A percentile compares a stretch with the other conserved stretches of the same genome.
Conservation (phyloP, 2,888 invertebrate genomes). For the Rhagium mordax region DNA sequence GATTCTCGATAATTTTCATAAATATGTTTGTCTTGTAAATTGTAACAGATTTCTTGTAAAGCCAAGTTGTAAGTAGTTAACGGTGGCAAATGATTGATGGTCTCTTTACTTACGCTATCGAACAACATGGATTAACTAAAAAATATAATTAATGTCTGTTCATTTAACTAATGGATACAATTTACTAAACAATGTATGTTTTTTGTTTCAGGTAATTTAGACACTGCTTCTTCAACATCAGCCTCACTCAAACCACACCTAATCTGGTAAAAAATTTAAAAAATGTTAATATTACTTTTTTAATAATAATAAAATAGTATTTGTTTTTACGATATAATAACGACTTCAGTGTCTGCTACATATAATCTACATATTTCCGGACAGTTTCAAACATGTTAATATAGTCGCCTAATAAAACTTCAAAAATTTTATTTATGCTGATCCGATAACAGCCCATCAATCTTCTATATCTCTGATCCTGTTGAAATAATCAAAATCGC, state of each 20-base stretch:
- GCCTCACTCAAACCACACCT: constrained; percentile 19
- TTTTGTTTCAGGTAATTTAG: constrained; percentile 20
- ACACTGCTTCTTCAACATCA: constrained; percentile 5
- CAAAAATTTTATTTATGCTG: too few species aligned
- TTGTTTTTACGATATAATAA: too few species aligned
- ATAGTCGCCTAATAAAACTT: too few species aligned
- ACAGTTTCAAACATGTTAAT: too few species aligned
- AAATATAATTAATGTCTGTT: background rate
- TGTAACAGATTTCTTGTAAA: background rate
- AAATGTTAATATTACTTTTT: background rate
- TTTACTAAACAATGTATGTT: background rate
- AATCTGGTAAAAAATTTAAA: constrained; percentile 21
- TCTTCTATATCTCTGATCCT: too few species aligned
- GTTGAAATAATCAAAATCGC: too few species aligned
- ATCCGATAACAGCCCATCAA: too few species aligned
- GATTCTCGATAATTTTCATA: background rate
- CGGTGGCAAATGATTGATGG: background rate
- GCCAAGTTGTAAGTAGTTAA: background rate
- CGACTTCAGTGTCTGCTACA: too few species aligned
- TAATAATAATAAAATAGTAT: background rate
- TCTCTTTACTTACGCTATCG: background rate
- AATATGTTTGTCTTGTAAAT: background rate
- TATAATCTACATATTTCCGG: too few species aligned
- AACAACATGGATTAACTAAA: background rate
- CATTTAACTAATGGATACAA: background rate